phyloP scores from a whole-genome alignment of 2,797 vertebrate genomes.

The Lepidocolaptes lacrymiger region DNA sequence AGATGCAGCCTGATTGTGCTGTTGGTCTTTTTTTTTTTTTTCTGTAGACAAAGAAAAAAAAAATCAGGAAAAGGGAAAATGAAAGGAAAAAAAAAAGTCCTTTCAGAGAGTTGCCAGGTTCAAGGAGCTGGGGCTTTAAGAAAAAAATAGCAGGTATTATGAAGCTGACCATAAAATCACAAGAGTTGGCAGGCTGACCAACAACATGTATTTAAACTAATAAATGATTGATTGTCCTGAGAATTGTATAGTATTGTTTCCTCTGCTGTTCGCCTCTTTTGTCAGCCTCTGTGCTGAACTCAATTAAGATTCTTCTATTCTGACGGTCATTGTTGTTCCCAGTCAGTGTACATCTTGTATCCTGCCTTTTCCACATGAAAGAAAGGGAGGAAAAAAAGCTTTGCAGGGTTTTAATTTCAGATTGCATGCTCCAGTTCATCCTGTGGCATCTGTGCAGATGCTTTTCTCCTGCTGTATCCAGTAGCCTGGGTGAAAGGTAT shows the following conservation, averaged over 20 bases:
- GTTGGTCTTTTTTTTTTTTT: neutral
- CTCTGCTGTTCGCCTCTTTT: constrained; percentile 59
- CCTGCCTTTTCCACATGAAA: constrained; percentile 43
- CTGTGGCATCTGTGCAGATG: neutral
- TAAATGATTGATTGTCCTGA: constrained; percentile 68
- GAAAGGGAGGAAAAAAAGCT: fast-evolving
- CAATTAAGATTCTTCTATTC: constrained; percentile 68
- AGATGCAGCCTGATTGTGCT: neutral
- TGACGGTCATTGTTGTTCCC: constrained; percentile 49
- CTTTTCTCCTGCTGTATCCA: neutral
- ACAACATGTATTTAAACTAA: constrained; percentile 37
- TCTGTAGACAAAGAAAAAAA: neutral
- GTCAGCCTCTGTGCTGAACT: constrained; percentile 46
- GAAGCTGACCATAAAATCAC: constrained; percentile 17
- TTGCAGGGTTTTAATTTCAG: constrained; percentile 17
- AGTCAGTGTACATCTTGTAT: constrained; percentile 48
- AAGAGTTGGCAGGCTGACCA: constrained; percentile 42
- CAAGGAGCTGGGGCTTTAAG: constrained; percentile 20
- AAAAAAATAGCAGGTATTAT: constrained; percentile 33
- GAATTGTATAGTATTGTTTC: constrained; percentile 64
- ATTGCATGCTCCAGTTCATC: neutral
- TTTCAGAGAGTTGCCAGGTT: neutral
- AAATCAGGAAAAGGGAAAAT: neutral
- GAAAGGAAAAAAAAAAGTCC: neutral
- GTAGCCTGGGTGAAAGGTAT: neutral